Evolutionary conservation across 1,140 invertebrate species (phyloP).

Genomic region (Zeugodacus cucurbitae): DNA sequence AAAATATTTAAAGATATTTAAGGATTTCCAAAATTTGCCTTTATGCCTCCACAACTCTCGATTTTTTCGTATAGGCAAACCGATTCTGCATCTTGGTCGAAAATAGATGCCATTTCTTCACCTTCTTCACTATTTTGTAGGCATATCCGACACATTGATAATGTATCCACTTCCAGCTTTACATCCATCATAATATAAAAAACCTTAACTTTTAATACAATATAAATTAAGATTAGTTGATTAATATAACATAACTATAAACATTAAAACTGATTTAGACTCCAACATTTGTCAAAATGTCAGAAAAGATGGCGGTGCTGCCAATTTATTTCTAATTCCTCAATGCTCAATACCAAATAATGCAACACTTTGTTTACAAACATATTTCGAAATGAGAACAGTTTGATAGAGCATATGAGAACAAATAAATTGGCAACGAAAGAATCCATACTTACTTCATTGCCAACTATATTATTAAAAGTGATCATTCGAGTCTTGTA

Average conservation of each 20-base stretch:
- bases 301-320: neutral
- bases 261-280: neutral
- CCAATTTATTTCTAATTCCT: too few relatives aligned
- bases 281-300: neutral
- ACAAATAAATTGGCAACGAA: neutral
- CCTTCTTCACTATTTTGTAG: constrained; percentile 56
- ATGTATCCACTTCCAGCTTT: neutral
- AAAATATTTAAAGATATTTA: neutral
- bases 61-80: constrained; percentile 56
- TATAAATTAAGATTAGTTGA: neutral
- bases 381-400: neutral
- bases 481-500: neutral
- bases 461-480: neutral
- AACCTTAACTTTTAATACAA: neutral
- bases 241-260: neutral
- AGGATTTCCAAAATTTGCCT: constrained; percentile 41
- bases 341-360: neutral
- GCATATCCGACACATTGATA: constrained; percentile 51
- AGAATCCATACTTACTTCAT: neutral
- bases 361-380: neutral
- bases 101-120: constrained; percentile 57
- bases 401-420: neutral
- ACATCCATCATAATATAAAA: constrained; percentile 16
- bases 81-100: constrained; percentile 47
- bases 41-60: constrained; percentile 56